These are phyloP conservation scores for Moxostoma hubbsi DNA, from an alignment of 2,797 vertebrate species.

Conservation along the genomic window DNA sequence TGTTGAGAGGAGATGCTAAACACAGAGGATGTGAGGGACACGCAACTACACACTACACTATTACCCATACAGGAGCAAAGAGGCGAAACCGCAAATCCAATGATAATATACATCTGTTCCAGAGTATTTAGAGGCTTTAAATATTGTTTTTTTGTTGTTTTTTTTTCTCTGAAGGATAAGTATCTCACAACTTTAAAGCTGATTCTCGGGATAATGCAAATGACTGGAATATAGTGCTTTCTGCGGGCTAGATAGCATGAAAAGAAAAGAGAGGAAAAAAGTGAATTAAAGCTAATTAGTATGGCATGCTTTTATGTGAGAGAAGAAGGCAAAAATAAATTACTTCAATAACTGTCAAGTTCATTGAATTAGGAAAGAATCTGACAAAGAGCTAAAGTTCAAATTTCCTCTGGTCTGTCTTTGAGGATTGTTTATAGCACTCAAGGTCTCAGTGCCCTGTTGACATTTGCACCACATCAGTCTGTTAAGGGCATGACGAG, in stretches of 20 bases:
- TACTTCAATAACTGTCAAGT: slow-evolving; percentile 77
- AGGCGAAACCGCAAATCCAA: slow-evolving; percentile 89
- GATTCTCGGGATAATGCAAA: slow-evolving; percentile 99
- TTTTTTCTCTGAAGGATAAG: slow-evolving; percentile 87
- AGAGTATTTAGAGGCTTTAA: slow-evolving; percentile 98
- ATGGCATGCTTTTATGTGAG: slow-evolving; percentile 90
- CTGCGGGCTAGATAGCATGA: slow-evolving; percentile 85
- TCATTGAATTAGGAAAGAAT: slow-evolving; percentile 73
- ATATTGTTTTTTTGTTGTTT: slow-evolving; percentile 80
- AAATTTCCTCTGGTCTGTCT: slow-evolving; percentile 28
- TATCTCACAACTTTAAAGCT: slow-evolving; percentile 99
- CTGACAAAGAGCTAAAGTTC: slow-evolving; percentile 71
- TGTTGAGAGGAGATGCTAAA: slow-evolving; percentile 91
- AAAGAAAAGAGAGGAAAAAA: slow-evolving; percentile 73
- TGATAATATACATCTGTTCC: slow-evolving; percentile 99
- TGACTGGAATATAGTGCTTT: slow-evolving; percentile 84
- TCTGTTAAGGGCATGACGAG: slow-evolving; percentile 58
- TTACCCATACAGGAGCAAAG: slow-evolving; percentile 90
- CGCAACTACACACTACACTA: slow-evolving; percentile 87
- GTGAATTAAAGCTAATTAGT: slow-evolving; percentile 92
- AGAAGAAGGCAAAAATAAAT: slow-evolving; percentile 80
- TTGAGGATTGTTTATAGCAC: slow-evolving; percentile 44
- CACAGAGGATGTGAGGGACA: slow-evolving; percentile 85
- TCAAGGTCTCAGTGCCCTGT: slow-evolving; percentile 60
- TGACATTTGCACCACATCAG: slow-evolving; percentile 51